Evolutionary conservation across 2,888 invertebrate species (phyloP), one percentile per base, ranked within the genome.

Genomic region (Troides helena): DNA sequence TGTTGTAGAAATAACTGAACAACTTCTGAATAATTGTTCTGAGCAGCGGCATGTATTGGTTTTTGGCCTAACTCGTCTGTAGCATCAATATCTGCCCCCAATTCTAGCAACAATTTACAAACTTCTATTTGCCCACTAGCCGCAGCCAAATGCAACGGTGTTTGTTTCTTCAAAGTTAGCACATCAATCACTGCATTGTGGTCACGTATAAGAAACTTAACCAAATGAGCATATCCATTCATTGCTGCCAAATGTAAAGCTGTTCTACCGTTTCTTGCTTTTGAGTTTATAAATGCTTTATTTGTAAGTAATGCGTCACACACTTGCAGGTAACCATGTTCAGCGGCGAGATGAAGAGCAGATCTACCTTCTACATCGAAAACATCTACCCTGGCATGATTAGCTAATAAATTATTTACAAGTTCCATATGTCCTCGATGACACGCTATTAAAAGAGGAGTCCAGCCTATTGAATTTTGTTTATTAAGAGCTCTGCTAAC

Each of bases 271-370:
- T 98, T 97, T 82, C 99, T 95, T 1, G 99, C 99, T 89, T 99
- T 99, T 21, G 99, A 99, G 89, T 99, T 99, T 74, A 99, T 99
- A 88, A 99, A 99, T 0, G 99, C 99, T 89, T 99, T 99, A 89
- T 98, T 97, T 65, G 97, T 96, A 58, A 99, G 93, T 66, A 99
- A 92, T 1, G 95, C 98, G 93, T 97, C 97, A 87, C 97, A 97
- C 1, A 97, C 97, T 93, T 96, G 95, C 77, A 98, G 93, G 83
- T 96, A 99, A 4, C 99, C 99, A 80, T 96, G 96, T 88, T 99
- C 98, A 0, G 99, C 98, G 18, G 99, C 98, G 77, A 99, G 92
- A 88, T 99, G 99, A 65, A 99, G 93, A 0, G 99, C 99, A 3
- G 99, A 99, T 80, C 99, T 93, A 50, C 98, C 98, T 88, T 99